These are phyloP conservation scores for Ischnura elegans DNA, from an alignment of 2,888 invertebrate genomes.

Conservation along the genomic window DNA sequence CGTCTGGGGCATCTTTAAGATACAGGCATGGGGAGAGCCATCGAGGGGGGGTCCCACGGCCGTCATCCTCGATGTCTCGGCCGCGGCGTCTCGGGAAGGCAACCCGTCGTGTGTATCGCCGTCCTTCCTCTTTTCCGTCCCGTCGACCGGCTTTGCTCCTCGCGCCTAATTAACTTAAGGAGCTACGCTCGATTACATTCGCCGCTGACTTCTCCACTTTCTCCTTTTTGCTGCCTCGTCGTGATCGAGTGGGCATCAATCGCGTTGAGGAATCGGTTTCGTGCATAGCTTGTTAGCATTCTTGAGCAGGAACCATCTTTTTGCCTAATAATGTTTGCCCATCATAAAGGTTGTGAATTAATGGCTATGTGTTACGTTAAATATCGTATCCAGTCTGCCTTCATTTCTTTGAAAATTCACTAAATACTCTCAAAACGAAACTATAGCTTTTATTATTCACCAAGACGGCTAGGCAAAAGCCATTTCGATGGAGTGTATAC, in stretches of 20 bases:
- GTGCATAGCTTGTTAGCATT: conserved; percentile 24
- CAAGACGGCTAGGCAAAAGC: too few relatives aligned
- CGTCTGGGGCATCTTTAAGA: not conserved
- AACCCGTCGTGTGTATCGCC: not conserved
- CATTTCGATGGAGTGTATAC: too few relatives aligned
- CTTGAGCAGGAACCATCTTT: not conserved
- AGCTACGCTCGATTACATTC: conserved; percentile 31
- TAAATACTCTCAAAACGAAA: too few relatives aligned
- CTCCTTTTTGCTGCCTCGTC: not conserved
- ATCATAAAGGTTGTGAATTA: not conserved
- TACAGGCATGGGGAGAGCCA: not conserved
- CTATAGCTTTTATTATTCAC: too few relatives aligned
- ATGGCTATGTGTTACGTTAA: too few relatives aligned
- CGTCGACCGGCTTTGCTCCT: not conserved
- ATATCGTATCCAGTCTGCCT: too few relatives aligned
- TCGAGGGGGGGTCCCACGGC: too few relatives aligned
- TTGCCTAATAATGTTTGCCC: not conserved
- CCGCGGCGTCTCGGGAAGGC: too few relatives aligned
- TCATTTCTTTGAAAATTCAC: too few relatives aligned
- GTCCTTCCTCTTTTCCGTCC: not conserved
- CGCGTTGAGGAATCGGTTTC: not conserved
- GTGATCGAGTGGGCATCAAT: conserved; percentile 22
- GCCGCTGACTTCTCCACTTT: not conserved
- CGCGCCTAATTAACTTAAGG: not conserved
- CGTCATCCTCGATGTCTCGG: too few relatives aligned